Conservation (phyloP, 2,113 vertebrate species). For the Toxotes jaculatrix region DNA sequence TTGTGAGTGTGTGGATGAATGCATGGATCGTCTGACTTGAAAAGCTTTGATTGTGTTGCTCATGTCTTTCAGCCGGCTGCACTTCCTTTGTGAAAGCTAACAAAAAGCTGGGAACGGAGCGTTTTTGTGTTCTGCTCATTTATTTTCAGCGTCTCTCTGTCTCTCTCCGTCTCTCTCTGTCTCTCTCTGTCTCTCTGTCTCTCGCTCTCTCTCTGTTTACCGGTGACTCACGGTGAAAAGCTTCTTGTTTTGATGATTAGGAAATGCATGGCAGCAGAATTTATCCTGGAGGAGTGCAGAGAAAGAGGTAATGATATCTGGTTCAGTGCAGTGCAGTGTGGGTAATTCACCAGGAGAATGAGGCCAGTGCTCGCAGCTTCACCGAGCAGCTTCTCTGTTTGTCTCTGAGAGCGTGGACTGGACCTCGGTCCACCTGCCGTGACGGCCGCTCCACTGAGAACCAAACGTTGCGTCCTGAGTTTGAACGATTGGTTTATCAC, state of each 20-base stretch:
- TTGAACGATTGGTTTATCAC: too few species aligned
- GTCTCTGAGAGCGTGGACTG: background rate
- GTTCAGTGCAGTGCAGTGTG: slow-evolving; percentile 17
- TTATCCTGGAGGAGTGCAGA: slow-evolving; percentile 23
- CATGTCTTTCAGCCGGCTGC: background rate
- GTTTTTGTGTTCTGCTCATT: background rate
- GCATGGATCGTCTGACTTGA: background rate
- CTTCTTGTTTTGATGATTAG: slow-evolving; percentile 42
- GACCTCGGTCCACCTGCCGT: background rate
- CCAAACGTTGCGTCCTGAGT: too few species aligned
- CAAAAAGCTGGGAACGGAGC: background rate
- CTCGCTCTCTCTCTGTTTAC: slow-evolving; percentile 23
- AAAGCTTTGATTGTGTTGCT: background rate
- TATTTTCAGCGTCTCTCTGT: background rate
- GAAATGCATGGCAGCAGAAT: slow-evolving; percentile 33
- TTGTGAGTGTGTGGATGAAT: slow-evolving; percentile 5
- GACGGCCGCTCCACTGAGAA: background rate
- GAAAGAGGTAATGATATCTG: slow-evolving; percentile 27
- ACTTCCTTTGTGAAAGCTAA: background rate
- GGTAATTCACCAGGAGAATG: slow-evolving; percentile 36
- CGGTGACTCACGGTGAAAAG: slow-evolving; percentile 7
- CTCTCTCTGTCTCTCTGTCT: background rate
- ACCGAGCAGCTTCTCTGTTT: background rate
- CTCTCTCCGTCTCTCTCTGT: background rate
- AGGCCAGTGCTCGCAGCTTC: slow-evolving; percentile 1